phyloP scores from a whole-genome alignment of 2,113 vertebrate genomes.

The Colistium nudipinnis region DNA sequence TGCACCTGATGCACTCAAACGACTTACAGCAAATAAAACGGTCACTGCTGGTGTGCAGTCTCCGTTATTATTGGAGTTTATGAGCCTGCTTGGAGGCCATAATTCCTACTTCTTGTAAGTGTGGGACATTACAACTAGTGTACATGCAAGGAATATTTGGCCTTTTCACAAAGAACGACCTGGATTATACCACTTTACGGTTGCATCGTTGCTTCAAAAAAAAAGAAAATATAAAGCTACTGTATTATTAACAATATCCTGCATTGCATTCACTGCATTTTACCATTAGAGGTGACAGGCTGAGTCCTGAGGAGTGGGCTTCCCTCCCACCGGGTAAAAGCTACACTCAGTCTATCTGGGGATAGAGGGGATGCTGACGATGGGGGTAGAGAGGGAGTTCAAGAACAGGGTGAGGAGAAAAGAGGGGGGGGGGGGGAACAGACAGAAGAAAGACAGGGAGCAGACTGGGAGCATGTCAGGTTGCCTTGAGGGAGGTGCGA shows the following conservation, averaged over 20 bases:
- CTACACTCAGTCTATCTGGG: slow-evolving; percentile 22
- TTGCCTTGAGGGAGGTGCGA: slow-evolving; percentile 56
- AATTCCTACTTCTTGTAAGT: slow-evolving; percentile 1
- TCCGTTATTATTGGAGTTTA: slow-evolving; percentile 22
- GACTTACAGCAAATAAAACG: slow-evolving; percentile 49
- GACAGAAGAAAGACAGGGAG: slow-evolving; percentile 42
- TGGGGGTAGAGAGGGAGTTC: background rate
- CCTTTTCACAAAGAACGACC: slow-evolving; percentile 9
- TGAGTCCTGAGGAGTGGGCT: slow-evolving; percentile 50
- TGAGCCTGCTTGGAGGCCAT: slow-evolving; percentile 21
- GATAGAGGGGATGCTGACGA: slow-evolving; percentile 22
- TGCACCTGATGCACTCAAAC: slow-evolving; percentile 31
- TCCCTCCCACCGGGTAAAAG: slow-evolving; percentile 44
- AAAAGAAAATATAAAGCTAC: background rate
- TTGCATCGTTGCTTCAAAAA: background rate
- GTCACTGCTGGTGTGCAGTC: slow-evolving; percentile 22
- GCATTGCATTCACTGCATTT: slow-evolving; percentile 34
- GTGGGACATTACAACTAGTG: background rate
- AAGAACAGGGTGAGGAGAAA: background rate
- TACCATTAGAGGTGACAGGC: slow-evolving; percentile 67
- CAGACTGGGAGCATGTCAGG: slow-evolving; percentile 58
- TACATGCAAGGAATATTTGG: background rate
- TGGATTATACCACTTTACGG: slow-evolving; percentile 10
- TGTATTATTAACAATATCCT: background rate
- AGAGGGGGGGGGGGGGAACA: slow-evolving; percentile 6